Evolutionary conservation across 2,888 invertebrate genomes (phyloP).

Genomic region (Hypena proboscidalis): DNA sequence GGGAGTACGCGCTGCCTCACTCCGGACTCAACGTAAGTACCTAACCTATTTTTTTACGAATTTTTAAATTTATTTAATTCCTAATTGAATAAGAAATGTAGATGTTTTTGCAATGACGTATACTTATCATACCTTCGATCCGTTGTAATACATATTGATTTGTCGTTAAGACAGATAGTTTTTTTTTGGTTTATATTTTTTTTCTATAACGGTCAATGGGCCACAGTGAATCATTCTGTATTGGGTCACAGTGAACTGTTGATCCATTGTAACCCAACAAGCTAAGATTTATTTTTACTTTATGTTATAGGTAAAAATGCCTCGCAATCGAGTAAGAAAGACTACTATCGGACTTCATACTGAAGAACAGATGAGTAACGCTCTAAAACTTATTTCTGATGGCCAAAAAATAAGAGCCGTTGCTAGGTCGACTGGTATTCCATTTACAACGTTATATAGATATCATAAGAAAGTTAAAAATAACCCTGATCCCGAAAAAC

Average conservation of each 20-base stretch:
- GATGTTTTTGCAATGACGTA: not conserved
- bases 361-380: not conserved
- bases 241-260: too few species aligned
- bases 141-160: constrained; percentile 10
- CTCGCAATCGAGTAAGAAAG: constrained; percentile 10
- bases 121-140: constrained; percentile 6
- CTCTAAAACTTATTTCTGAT: not conserved
- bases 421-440: constrained; percentile 7
- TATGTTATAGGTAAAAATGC: constrained; percentile 14
- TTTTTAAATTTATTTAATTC: constrained; percentile 1
- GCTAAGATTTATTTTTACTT: too few species aligned
- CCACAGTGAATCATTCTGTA: constrained; percentile 6
- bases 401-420: constrained; percentile 9
- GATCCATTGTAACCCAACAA: too few species aligned
- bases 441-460: constrained; percentile 19
- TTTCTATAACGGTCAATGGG: constrained; percentile 6
- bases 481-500: constrained; percentile 5
- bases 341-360: constrained; percentile 9
- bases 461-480: constrained; percentile 12
- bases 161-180: constrained; percentile 5
- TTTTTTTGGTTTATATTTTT: too few species aligned
- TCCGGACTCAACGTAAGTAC: constrained; percentile 7
- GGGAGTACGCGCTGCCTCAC: constrained; percentile 5
- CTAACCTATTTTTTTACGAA: constrained; percentile 4
- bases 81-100: not conserved